A percentile compares a stretch with the other conserved stretches of the same genome.
Evolutionary conservation across 2,797 vertebrate species (phyloP).

Genomic region (Apodemus agrarius): DNA sequence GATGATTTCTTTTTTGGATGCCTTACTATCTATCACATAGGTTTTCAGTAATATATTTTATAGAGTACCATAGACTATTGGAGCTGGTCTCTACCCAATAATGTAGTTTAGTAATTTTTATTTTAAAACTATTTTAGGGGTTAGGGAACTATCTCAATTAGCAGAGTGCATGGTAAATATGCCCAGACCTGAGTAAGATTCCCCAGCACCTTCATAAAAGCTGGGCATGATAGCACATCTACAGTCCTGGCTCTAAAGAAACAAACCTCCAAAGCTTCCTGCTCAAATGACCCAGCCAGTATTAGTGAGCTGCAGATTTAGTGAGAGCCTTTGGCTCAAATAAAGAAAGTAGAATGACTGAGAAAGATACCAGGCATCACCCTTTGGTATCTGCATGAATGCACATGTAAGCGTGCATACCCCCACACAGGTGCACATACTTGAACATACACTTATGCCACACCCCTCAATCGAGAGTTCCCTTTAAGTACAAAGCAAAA

Average conservation of each 20-base stretch:
- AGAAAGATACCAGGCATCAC: background rate
- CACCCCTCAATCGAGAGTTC: background rate
- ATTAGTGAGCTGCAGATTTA: background rate
- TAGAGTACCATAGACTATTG: background rate
- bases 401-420: background rate
- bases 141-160: background rate
- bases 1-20: constrained; percentile 20
- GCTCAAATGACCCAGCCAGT: background rate
- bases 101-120: background rate
- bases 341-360: background rate
- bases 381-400: background rate
- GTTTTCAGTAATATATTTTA: background rate
- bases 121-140: background rate
- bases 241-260: background rate
- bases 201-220: background rate
- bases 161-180: background rate
- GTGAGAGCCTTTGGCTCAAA: background rate
- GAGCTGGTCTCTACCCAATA: background rate
- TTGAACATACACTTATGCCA: background rate
- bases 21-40: background rate
- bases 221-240: background rate
- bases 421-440: background rate
- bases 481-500: background rate
- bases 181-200: background rate
- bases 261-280: background rate